Base-by-base conservation (phyloP, 2,113 vertebrate species). In the Bufo gargarizans region DNA sequence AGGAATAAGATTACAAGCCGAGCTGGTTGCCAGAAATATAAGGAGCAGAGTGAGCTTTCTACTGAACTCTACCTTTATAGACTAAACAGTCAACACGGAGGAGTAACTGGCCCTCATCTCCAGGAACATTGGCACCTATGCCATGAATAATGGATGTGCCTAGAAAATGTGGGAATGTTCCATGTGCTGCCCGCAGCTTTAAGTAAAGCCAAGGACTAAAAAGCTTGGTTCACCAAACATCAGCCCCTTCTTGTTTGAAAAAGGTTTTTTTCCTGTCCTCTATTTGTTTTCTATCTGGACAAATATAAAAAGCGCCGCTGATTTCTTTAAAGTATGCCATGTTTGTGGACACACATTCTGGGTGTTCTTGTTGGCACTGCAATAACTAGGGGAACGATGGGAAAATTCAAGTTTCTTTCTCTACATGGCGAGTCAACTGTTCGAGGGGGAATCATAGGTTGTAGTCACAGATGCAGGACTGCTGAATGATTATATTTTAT, bases 51-150 rank as follows among this genome's bases (percentile, higher is more conserved):
- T 78, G 76, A 82, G 55, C 76, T 77, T 69, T 43, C 49, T 49
- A 49, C 65, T 82, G 53, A 88, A 72, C 76, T 82, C 55, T 50
- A 74, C 65, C 79, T 82, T 58, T 53, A 77, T 82, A 88, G 86
- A 88, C 86, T 88, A 88, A 88, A 88, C 86, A 87, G 77, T 81
- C 86, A 81, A 87, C 76, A 86, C 43, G 50, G 16, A 65, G 85
- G 58, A 86, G 85, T n/a, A 8, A 86, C 79, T 82, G 67, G 86
- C 67, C 78, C 65, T 82, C 86, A 82, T 82, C 78, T 88, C 86
- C 65, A 88, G 86, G 78, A 88, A 88, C 67, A 82, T 74, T 88
- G 86, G 78, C 86, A 88, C 56, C 56, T 50, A 82, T 49, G 65
- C 58, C 65, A 88, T 82, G 86, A 81, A 82, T 82, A 88, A 88